These are phyloP conservation scores for Nephrotoma guestfalica DNA, from an alignment of 2,888 invertebrate species.

Conservation along the genomic window DNA sequence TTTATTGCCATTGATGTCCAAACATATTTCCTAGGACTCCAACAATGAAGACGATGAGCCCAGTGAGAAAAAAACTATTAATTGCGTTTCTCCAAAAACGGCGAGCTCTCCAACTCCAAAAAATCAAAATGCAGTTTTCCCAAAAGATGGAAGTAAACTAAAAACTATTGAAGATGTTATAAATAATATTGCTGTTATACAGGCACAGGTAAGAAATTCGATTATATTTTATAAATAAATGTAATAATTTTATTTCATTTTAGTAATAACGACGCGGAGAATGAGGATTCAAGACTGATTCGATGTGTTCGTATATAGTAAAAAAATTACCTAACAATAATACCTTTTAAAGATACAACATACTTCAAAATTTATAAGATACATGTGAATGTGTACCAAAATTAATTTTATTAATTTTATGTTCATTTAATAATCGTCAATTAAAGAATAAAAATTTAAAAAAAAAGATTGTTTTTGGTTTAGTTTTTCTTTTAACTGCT, in stretches of 20 bases:
- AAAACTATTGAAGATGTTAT: neutral
- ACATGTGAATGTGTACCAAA: neutral
- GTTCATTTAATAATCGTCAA: neutral
- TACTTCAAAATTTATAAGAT: neutral
- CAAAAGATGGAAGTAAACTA: neutral
- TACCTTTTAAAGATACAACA: neutral
- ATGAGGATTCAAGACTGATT: conserved; percentile 2
- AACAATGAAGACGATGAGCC: conserved; percentile 1
- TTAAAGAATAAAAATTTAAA: neutral
- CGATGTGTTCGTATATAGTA: neutral
- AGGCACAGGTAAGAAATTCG: neutral
- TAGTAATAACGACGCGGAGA: neutral
- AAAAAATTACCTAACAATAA: neutral
- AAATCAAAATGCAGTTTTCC: neutral
- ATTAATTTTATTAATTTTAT: neutral
- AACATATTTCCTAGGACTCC: conserved; percentile 3
- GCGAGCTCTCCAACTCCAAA: neutral
- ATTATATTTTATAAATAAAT: neutral
- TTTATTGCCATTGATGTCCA: conserved; percentile 3
- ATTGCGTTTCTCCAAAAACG: neutral
- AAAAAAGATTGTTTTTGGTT: neutral
- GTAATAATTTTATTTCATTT: neutral
- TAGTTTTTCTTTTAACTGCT: neutral
- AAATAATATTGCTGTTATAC: neutral
- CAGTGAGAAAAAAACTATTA: neutral